Base-by-base conservation (phyloP, 2,888 invertebrate genomes). In the Perizoma flavofasciatum region DNA sequence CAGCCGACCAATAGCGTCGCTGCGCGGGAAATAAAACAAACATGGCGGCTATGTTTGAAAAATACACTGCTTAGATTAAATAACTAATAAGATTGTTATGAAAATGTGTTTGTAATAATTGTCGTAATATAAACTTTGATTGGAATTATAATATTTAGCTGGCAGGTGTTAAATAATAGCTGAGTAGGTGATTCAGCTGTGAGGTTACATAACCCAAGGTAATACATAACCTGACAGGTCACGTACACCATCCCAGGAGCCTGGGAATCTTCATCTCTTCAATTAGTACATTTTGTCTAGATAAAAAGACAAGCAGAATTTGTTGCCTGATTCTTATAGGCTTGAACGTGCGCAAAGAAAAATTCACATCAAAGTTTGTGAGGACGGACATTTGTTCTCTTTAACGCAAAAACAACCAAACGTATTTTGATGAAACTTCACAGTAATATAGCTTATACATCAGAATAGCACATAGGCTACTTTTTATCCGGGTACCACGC, bases 11-110 rank as follows among this genome's bases (percentile, higher is more conserved):
- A 78, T 75, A 47, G 69, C 49, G 51, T 47, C 5, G 46, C 45
- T 69, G 68, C 74, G 73, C 75, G 75, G 68, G 70, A 73, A 73
- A 57, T 69, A 62, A 65, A 69, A 68, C 53, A 67, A 77, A 72
- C 44, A 73, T 72, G 73, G 67, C 63, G 10, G 49, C 62, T 6
- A 51, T 44, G 49, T 71, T 73, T 70, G 59, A 67, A 73, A 68
- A 70, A 60, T 65, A 55, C 46, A 48, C 5, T 39, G 63, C 59
- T 67, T 72, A 71, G 63, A 68, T 62, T 63, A 62, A 61, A 69
- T 70, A 71, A 73, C 59, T 64, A 71, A 67, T 69, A 57, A 39
- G 66, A 66, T 66, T 69, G 67, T 63, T 69, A 53, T 50, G 57
- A 65, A 63, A 71, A 74, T 72, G 59, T 60, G 59, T 59, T 61